A percentile compares a stretch with the other conserved stretches of the same genome.
Conservation (phyloP, 2,113 vertebrate species). For the Pipra filicauda region DNA sequence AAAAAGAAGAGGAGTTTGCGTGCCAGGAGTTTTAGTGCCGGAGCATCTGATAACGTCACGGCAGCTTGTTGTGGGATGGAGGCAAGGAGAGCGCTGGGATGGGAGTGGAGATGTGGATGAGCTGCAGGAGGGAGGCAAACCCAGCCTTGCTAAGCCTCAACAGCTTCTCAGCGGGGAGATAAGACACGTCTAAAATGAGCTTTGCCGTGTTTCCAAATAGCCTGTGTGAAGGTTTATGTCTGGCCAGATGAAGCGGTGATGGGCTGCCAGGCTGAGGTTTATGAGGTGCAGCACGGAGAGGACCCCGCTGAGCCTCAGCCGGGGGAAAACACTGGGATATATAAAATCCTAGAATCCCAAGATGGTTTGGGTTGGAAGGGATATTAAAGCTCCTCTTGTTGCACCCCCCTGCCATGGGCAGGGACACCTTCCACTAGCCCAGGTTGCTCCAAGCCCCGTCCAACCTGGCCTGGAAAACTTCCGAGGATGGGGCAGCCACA, state of each 20-base stretch:
- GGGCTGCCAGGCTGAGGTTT: not conserved
- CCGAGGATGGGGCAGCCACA: not conserved
- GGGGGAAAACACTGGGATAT: not conserved
- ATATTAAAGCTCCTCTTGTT: not conserved
- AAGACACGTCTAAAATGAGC: not conserved
- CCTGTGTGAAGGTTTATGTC: not conserved
- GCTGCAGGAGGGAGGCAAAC: not conserved
- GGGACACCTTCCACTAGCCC: not conserved
- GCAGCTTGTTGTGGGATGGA: not conserved
- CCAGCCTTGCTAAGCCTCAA: not conserved
- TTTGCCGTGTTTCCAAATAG: not conserved
- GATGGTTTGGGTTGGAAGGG: not conserved
- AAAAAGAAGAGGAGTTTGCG: not conserved
- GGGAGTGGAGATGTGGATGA: not conserved
- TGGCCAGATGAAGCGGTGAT: not conserved
- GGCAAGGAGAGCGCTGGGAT: not conserved
- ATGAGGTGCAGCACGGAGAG: not conserved
- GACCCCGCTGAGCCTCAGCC: accelerated
- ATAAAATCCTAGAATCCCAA: not conserved
- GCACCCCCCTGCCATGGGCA: not conserved
- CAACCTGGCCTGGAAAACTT: accelerated
- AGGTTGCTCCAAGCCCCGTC: accelerated
- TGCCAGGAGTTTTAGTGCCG: constrained; percentile 30
- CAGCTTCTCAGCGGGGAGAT: not conserved
- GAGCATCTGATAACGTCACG: constrained; percentile 21